phyloP scores from a whole-genome alignment of 2,888 invertebrate species.

The Plebejus anna region DNA sequence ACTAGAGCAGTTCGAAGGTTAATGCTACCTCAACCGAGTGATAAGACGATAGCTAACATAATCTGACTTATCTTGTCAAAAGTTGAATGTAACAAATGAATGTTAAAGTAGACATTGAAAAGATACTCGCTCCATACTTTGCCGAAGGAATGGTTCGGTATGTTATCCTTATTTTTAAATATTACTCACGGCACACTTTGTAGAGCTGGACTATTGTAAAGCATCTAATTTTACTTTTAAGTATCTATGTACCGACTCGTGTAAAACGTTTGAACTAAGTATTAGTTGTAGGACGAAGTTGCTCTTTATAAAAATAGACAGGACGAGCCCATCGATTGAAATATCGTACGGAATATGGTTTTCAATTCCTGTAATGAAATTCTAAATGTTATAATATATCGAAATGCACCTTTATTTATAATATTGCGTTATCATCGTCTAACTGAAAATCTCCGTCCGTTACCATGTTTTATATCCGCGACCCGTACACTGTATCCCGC shows the following conservation, averaged over 20 bases:
- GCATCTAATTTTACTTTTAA: background rate
- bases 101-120: background rate
- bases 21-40: constrained; percentile 27
- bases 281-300: constrained; percentile 14
- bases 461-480: constrained; percentile 35
- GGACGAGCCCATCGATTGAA: constrained; percentile 23
- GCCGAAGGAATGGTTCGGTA: background rate
- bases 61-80: background rate
- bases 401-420: constrained; percentile 24
- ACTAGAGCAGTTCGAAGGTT: constrained; percentile 24
- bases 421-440: constrained; percentile 24
- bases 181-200: background rate
- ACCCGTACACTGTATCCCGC: background rate
- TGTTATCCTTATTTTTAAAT: background rate
- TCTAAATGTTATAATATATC: constrained; percentile 28
- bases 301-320: constrained; percentile 29
- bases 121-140: background rate
- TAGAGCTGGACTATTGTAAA: background rate
- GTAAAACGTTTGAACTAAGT: background rate
- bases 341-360: constrained; percentile 30
- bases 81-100: background rate
- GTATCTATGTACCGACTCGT: background rate
- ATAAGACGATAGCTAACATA: constrained; percentile 6
- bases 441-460: constrained; percentile 45
- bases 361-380: constrained; percentile 29